Base-by-base conservation (phyloP, 53 echinoderm and acorn worm species). In the Holothuria scabra region DNA sequence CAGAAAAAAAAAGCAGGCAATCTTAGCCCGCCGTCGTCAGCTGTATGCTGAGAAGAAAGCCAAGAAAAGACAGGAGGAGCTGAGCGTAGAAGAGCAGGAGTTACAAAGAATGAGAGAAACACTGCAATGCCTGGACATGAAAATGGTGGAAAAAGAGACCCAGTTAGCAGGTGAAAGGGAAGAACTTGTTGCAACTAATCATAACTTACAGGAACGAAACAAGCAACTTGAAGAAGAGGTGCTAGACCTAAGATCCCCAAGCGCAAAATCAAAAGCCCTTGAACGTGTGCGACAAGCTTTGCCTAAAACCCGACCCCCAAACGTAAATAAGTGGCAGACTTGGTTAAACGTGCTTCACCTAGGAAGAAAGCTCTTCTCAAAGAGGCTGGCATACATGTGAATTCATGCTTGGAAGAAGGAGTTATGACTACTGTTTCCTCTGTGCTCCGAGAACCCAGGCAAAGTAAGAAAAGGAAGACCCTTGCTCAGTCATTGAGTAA, bases 271-370 rank as follows among this genome's bases (percentile, higher is more conserved):
- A 23, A 86, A 86, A 28, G 66, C 65, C 10, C 61, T 86, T 14
- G 48, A 85, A 46, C n/a, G 79, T 19, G 86, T 49, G 11, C 76
- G 71, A 28, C n/a, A 26, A 38, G 30, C 67, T 13, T 28, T 84
- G 33, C 84, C 84, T 44, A 84, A 68, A 46, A 28, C 35, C 28
- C 68, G 41, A 84, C 2, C 69, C 24, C 29, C 26, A 22, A 52
- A 20, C 56, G 59, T 84, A 30, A 48, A 22, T 30, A 84, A 68
- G 19, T 52, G 14, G 20, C 71, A 8, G 84, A 84, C 48, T 28
- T 84, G 16, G 35, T 84, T 4, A 28, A 16, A 35, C 68, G 49
- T 37, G 84, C 84, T 56, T 84, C 84, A 26, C 84, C 84, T 57
- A 28, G 57, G 24, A 84, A 84, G 68, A 29, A 3, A 13, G 34